These are phyloP conservation scores for Reticulitermes speratus DNA, from an alignment of 1,140 invertebrate genomes.

Conservation along the genomic window DNA sequence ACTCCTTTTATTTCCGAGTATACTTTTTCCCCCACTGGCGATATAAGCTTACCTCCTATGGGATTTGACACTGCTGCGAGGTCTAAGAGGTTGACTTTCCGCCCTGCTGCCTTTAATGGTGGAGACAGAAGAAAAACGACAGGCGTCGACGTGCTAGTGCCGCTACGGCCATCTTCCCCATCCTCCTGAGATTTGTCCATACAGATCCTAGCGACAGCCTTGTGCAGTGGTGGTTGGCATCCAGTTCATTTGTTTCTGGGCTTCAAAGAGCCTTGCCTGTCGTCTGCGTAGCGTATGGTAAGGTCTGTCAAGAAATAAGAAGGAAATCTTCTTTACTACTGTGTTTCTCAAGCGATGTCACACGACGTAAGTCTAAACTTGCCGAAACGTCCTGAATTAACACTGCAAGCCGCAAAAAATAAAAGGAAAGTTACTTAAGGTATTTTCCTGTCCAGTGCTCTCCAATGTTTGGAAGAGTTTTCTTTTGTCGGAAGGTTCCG, in stretches of 20 bases:
- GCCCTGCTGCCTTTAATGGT: slow-evolving; percentile 23
- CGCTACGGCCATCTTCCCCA: slow-evolving; percentile 33
- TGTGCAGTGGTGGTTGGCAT: background rate
- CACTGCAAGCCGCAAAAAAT: no score
- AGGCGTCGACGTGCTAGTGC: slow-evolving; percentile 32
- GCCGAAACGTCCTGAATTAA: no score
- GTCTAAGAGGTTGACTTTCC: slow-evolving; percentile 21
- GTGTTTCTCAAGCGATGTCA: no score
- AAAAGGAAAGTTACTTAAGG: no score
- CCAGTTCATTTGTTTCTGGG: background rate
- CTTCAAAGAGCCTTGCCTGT: background rate
- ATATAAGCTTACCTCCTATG: background rate
- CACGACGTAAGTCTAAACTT: no score
- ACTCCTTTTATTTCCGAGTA: background rate
- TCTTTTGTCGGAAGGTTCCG: no score
- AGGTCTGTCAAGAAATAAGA: no score
- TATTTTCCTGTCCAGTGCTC: no score
- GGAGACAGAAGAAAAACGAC: slow-evolving; percentile 34
- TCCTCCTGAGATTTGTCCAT: slow-evolving; percentile 5
- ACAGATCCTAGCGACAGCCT: background rate
- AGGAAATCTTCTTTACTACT: no score
- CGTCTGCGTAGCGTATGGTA: background rate
- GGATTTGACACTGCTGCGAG: background rate
- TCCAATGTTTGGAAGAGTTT: no score
- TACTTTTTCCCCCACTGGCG: background rate